Base-by-base conservation (phyloP, 2,113 vertebrate genomes). In the Pavo muticus region DNA sequence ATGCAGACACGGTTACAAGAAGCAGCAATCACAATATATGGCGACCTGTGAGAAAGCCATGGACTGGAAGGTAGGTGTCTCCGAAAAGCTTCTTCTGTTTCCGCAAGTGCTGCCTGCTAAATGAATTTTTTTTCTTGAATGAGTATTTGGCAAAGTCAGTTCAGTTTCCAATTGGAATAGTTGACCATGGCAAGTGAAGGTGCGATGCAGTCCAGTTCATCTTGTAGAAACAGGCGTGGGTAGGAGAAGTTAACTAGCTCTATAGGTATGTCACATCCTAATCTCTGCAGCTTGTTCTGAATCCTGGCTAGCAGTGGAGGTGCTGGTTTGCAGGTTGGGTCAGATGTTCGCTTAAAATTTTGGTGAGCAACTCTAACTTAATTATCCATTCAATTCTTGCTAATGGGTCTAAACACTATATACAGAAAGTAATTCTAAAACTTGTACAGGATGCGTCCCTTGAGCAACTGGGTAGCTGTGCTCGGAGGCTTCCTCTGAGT, bases 181-280 rank as follows among this genome's bases (percentile, higher is more conserved):
- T 25, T 91, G 1, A 0, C 21, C 42, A 6, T 1, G 60, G 35
- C 68, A 30, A 20, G 7, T 40, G 37, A 56, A 79, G 61, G 17
- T 16, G 30, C 63, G 11, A 18, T 56, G n/a, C 21, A 56, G 44
- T 23, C 39, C 27, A 42, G 39, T 45, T 32, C 5, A 10, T 47
- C 25, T 56, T 47, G 16, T n/a, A 7, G 45, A 44, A 18, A 44
- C 17, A 47, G 14, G 21, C 29, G 8, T 6, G n/a, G n/a, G 20
- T 6, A 3, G 13, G n/a, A 44, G 23, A 1, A 40, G 50, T 14
- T 42, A 25, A 48, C 29, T 59, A 29, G 20, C 40, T 56, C 54
- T 7, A 3, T 2, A 12, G 24, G 8, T 25, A 20, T 1, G 3
- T 18, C 18, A 32, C 6, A 3, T 21, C 32, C 48, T 21, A 11